Conservation (phyloP, 2,888 invertebrate genomes). For the Chirona hameri region DNA sequence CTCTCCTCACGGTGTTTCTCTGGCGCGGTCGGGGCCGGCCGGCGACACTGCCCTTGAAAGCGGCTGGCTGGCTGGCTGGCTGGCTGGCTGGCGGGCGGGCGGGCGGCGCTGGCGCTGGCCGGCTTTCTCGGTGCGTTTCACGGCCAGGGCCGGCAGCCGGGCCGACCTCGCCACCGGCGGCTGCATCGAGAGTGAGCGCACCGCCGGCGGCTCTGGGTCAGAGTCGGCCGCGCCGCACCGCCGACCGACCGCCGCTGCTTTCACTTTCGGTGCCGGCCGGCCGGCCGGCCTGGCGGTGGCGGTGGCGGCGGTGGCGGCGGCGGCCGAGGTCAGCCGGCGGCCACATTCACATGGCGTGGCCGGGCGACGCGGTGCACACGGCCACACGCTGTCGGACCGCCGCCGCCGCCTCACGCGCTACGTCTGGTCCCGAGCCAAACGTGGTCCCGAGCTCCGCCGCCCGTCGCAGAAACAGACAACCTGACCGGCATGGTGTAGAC, state of each 20-base stretch:
- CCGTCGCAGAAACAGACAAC: no score
- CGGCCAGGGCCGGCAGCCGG: slow-evolving; percentile 9
- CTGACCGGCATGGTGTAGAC: not conserved
- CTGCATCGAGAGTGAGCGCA: not conserved
- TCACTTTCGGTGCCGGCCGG: slow-evolving; percentile 13
- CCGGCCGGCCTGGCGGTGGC: not conserved
- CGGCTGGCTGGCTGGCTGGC: not conserved
- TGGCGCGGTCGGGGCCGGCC: not conserved
- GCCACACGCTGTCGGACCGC: slow-evolving; percentile 1
- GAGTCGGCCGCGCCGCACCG: not conserved
- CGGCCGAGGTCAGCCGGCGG: not conserved
- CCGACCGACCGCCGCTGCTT: not conserved
- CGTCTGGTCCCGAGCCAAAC: no score
- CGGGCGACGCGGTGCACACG: not conserved
- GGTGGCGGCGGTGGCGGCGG: not conserved
- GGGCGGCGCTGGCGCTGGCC: no score
- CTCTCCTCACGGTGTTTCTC: no score
- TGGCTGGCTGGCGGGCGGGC: not conserved
- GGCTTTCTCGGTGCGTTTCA: slow-evolving; percentile 23
- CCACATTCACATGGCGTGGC: slow-evolving; percentile 11
- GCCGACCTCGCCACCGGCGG: slow-evolving; percentile 4
- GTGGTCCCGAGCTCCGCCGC: not conserved
- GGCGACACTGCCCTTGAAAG: slow-evolving; percentile 6
- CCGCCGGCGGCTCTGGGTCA: not conserved
- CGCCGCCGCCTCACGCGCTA: not conserved